These are phyloP conservation scores for Brenthis ino DNA, from an alignment of 2,888 invertebrate genomes.

Conservation along the genomic window DNA sequence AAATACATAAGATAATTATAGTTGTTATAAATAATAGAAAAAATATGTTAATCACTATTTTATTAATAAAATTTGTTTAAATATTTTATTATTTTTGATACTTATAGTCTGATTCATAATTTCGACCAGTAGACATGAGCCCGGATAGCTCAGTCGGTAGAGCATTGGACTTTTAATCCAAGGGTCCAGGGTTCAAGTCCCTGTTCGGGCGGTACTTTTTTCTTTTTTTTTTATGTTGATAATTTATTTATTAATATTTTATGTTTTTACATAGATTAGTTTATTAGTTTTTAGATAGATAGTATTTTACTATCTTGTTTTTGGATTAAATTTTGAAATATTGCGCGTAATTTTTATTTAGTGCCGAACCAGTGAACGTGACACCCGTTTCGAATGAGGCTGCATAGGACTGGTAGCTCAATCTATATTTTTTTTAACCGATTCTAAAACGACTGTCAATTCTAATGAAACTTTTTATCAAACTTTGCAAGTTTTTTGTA, in stretches of 20 bases:
- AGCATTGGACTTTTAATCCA: slow-evolving; percentile 87
- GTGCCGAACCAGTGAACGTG: no score
- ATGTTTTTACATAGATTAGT: no score
- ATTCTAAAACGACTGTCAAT: no score
- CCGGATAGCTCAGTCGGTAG: slow-evolving; percentile 84
- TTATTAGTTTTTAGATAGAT: no score
- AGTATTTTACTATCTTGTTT: slow-evolving; percentile 2
- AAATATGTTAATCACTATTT: not conserved
- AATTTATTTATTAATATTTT: not conserved
- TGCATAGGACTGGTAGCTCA: no score
- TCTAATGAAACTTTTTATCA: no score
- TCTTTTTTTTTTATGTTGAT: slow-evolving; percentile 7
- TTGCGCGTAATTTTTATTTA: no score
- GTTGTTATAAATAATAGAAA: not conserved
- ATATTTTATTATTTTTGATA: no score
- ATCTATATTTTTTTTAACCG: no score
- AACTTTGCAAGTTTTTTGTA: no score
- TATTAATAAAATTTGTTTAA: not conserved
- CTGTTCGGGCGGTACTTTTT: slow-evolving; percentile 83
- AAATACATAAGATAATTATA: not conserved
- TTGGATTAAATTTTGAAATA: not conserved
- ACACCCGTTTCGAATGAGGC: no score
- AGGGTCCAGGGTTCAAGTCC: slow-evolving; percentile 91
- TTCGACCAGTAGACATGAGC: slow-evolving; percentile 42
- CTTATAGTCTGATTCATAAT: slow-evolving; percentile 14